Conservation (phyloP, 1,140 invertebrate genomes). For the Drosophila azteca region DNA sequence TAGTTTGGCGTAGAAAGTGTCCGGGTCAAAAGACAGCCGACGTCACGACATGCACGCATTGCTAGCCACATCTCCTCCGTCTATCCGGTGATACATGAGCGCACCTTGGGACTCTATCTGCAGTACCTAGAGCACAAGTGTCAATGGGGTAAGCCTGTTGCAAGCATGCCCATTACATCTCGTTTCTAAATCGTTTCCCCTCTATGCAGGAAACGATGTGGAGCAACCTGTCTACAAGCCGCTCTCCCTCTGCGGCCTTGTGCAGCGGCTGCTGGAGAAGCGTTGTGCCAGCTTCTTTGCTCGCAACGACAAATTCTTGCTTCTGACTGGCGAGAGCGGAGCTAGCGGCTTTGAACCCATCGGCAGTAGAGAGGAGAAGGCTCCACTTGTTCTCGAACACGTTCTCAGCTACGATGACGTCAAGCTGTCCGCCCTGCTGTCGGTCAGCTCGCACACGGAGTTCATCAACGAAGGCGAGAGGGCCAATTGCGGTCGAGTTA, state of each 20-base stretch:
- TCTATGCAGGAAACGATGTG: conserved; percentile 50
- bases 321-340: conserved; percentile 83
- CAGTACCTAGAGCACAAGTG: conserved; percentile 75
- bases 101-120: conserved; percentile 68
- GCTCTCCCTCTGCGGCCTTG: conserved; percentile 82
- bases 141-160: conserved; percentile 52
- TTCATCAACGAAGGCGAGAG: conserved; percentile 88
- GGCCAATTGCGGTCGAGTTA: conserved; percentile 85
- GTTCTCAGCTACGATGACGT: conserved; percentile 84
- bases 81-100: conserved; percentile 79
- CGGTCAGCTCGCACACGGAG: conserved; percentile 86
- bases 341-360: conserved; percentile 85
- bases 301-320: conserved; percentile 78
- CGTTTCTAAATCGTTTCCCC: not conserved
- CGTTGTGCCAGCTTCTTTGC: conserved; percentile 85
- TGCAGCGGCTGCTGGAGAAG: conserved; percentile 85
- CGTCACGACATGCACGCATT: conserved; percentile 19
- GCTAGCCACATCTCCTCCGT: conserved; percentile 49
- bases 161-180: not conserved
- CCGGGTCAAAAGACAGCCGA: conserved; percentile 39
- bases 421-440: conserved; percentile 86
- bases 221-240: conserved; percentile 58
- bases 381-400: conserved; percentile 84
- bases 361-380: conserved; percentile 77
- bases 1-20: conserved; percentile 65